Conservation (phyloP, 1,140 invertebrate species). For the Drosophila grimshawi region DNA sequence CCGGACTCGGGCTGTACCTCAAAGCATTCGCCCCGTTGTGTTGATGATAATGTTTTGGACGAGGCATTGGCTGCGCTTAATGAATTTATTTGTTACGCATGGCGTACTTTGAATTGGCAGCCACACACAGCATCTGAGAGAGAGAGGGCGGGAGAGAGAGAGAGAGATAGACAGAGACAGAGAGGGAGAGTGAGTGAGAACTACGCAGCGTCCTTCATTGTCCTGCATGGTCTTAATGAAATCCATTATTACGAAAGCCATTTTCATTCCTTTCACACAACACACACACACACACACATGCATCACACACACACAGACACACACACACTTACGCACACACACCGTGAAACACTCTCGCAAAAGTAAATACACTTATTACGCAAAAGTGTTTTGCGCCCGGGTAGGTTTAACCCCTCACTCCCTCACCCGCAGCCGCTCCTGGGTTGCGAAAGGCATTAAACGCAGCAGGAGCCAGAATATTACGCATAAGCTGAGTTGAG, state of each 20-base stretch:
- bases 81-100: conserved; percentile 86
- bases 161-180: no score
- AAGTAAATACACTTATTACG: conserved; percentile 82
- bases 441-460: conserved; percentile 62
- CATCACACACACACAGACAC: conserved; percentile 33
- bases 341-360: conserved; percentile 37
- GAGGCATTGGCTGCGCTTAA: conserved; percentile 87
- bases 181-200: not conserved
- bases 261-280: conserved; percentile 57
- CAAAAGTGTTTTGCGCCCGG: conserved; percentile 66
- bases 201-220: conserved; percentile 46
- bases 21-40: conserved; percentile 6
- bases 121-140: conserved; percentile 20
- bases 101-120: conserved; percentile 80
- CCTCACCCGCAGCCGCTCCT: not conserved
- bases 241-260: conserved; percentile 82
- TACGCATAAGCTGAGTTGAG: conserved; percentile 51
- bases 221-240: conserved; percentile 81
- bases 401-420: conserved; percentile 16
- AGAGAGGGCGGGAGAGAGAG: no score
- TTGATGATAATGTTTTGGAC: conserved; percentile 75
- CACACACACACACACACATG: conserved; percentile 13
- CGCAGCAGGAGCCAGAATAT: conserved; percentile 75
- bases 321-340: conserved; percentile 7
- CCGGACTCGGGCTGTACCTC: no score